These are phyloP conservation scores for Poecilus cupreus DNA, from an alignment of 2,888 invertebrate genomes.

Conservation along the genomic window DNA sequence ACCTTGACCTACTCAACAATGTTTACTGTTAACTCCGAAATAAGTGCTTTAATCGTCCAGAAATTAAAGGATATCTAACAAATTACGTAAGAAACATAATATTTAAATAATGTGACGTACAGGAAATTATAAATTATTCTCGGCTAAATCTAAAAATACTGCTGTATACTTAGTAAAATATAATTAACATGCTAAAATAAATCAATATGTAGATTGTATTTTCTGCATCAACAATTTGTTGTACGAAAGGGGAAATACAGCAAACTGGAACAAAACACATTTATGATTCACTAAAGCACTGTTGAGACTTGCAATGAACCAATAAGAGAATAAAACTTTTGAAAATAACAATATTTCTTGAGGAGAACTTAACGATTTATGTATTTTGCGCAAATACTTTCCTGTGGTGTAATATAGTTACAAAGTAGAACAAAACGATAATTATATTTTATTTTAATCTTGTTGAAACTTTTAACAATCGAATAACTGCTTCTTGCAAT, in stretches of 20 bases:
- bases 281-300: neutral
- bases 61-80: neutral
- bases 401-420: no score
- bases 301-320: neutral
- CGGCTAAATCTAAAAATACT: conserved; percentile 20
- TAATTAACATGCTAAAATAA: conserved; percentile 5
- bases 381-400: no score
- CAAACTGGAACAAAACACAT: neutral
- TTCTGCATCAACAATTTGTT: neutral
- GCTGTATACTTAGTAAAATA: neutral
- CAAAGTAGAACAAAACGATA: no score
- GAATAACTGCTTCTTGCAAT: no score
- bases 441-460: no score
- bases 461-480: no score
- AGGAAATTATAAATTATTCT: neutral
- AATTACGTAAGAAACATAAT: neutral
- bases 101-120: conserved; percentile 10
- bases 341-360: no score
- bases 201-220: conserved; percentile 8
- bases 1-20: neutral
- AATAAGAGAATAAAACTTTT: no score
- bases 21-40: neutral
- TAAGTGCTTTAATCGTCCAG: neutral
- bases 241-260: neutral
- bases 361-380: no score